These are phyloP conservation scores for Scaptomyza caliginosa DNA, from an alignment of 2,888 invertebrate genomes.

Conservation along the genomic window DNA sequence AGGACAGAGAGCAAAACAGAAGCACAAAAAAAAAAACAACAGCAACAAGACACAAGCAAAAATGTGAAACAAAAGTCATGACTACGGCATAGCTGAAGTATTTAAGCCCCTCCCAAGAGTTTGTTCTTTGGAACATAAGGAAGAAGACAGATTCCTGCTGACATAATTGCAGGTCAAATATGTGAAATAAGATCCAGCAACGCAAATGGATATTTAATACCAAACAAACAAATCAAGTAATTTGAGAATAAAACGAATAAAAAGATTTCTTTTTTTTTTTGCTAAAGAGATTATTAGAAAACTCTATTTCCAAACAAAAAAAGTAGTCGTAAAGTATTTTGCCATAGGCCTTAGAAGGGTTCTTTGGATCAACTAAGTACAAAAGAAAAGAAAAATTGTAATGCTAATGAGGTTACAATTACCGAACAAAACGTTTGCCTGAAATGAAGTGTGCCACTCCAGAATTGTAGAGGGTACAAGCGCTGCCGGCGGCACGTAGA, in stretches of 20 bases:
- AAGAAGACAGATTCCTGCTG: slow-evolving; percentile 19
- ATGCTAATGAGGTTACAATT: slow-evolving; percentile 36
- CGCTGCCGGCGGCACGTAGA: slow-evolving; percentile 44
- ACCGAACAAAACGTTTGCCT: slow-evolving; percentile 24
- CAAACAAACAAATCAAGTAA: neutral
- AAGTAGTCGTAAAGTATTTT: neutral
- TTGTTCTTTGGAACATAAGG: neutral
- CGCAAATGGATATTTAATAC: slow-evolving; percentile 1
- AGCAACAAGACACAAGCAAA: neutral
- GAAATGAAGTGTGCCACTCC: slow-evolving; percentile 48
- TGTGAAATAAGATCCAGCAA: neutral
- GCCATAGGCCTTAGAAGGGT: neutral
- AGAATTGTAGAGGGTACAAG: slow-evolving; percentile 8
- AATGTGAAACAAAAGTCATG: slow-evolving; percentile 25
- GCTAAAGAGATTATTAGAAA: neutral
- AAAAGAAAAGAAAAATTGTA: neutral
- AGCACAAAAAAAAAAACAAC: slow-evolving; percentile 44
- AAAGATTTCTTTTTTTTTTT: no score
- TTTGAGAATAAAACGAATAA: neutral
- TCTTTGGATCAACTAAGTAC: neutral
- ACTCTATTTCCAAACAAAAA: neutral
- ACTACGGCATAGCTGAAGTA: slow-evolving; percentile 34
- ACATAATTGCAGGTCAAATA: slow-evolving; percentile 39
- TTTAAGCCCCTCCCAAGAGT: slow-evolving; percentile 32
- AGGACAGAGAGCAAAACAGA: slow-evolving; percentile 66